These are phyloP conservation scores for Hirundo rustica DNA, from an alignment of 2,797 vertebrate species.

Conservation along the genomic window DNA sequence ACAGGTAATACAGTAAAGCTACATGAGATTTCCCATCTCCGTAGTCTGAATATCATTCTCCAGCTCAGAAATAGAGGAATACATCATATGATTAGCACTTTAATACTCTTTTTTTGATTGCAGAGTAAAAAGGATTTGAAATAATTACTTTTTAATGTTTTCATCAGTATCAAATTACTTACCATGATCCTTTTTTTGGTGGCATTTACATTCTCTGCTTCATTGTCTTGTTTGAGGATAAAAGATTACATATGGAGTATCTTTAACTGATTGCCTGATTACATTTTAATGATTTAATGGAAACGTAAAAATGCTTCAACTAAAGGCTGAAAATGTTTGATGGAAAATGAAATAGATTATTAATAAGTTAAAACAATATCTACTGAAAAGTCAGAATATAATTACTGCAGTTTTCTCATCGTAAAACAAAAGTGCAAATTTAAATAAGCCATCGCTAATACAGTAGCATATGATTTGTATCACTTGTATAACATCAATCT, in stretches of 20 bases:
- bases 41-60: background rate
- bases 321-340: background rate
- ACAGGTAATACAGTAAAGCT: background rate
- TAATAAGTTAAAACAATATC: background rate
- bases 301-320: background rate
- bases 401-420: background rate
- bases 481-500: background rate
- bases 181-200: background rate
- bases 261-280: slow-evolving; percentile 20
- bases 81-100: background rate
- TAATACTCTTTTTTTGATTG: background rate
- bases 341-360: background rate
- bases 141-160: slow-evolving; percentile 1
- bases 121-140: background rate
- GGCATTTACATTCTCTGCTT: background rate
- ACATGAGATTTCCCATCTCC: background rate
- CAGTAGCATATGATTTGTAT: background rate
- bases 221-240: background rate
- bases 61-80: background rate
- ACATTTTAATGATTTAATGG: background rate
- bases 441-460: background rate
- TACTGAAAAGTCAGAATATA: background rate
- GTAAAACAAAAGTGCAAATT: background rate
- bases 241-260: background rate
- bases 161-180: background rate